These are phyloP conservation scores for Sapajus apella DNA, from an alignment of 2,113 vertebrate species.

Conservation along the genomic window DNA sequence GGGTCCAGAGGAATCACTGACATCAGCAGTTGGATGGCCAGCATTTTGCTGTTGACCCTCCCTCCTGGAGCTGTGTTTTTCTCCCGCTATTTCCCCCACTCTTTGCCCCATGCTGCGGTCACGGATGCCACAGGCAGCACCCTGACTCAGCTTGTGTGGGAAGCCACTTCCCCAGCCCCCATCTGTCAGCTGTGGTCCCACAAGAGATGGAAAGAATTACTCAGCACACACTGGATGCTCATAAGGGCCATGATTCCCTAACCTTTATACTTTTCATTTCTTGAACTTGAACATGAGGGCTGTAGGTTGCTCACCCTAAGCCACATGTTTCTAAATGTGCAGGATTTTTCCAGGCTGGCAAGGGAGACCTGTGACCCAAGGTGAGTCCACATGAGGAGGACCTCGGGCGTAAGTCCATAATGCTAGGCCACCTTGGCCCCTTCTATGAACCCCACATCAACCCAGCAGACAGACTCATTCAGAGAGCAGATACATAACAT, in stretches of 20 bases:
- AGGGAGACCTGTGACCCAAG: neutral
- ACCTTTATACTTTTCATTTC: neutral
- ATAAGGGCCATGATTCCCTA: neutral
- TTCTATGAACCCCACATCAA: neutral
- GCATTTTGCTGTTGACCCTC: neutral
- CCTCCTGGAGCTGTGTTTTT: neutral
- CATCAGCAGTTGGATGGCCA: neutral
- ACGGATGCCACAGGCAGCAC: neutral
- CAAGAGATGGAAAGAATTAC: neutral
- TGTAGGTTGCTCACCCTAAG: neutral
- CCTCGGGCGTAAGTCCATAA: neutral
- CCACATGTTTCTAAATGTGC: constrained; percentile 2
- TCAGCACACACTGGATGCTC: neutral
- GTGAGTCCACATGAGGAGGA: neutral
- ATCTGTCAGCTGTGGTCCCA: neutral
- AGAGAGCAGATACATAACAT: neutral
- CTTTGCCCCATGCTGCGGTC: neutral
- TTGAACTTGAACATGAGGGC: neutral
- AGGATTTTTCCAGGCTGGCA: neutral
- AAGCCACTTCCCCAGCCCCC: constrained; percentile 39
- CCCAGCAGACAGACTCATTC: neutral
- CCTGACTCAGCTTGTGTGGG: constrained; percentile 47
- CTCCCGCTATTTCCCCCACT: neutral
- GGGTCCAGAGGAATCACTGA: neutral
- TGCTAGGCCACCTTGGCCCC: neutral